phyloP scores from a whole-genome alignment of 2,888 invertebrate genomes.

The Phytoseiulus persimilis region DNA sequence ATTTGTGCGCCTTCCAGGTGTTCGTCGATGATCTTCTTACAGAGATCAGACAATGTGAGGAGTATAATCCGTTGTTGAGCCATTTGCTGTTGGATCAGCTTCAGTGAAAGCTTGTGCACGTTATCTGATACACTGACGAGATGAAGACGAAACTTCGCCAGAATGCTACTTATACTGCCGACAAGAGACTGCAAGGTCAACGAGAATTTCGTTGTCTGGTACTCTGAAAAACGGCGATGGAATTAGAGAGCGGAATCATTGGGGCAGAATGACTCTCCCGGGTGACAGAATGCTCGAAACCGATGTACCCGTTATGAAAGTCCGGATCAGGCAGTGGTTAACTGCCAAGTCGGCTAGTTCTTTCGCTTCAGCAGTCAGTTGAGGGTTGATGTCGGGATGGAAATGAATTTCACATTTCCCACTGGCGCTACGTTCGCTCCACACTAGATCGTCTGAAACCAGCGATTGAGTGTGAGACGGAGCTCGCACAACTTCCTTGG shows the following conservation, averaged over 20 bases:
- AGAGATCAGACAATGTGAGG: slow-evolving; percentile 11
- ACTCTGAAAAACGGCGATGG: not conserved
- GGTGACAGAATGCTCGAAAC: too few species aligned
- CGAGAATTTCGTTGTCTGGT: slow-evolving; percentile 1
- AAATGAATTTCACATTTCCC: slow-evolving; percentile 24
- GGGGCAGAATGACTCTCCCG: too few species aligned
- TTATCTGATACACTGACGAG: slow-evolving; percentile 11
- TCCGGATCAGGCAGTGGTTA: not conserved
- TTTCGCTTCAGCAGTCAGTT: slow-evolving; percentile 13
- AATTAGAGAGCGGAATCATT: not conserved
- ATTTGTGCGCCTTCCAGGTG: slow-evolving; percentile 20
- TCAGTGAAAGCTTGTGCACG: not conserved
- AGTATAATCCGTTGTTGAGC: slow-evolving; percentile 22
- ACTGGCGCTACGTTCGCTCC: not conserved
- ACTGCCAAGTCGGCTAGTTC: slow-evolving; percentile 8
- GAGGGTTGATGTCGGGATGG: slow-evolving; percentile 14
- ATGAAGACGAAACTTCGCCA: slow-evolving; percentile 14
- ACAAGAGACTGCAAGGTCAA: slow-evolving; percentile 15
- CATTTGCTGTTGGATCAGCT: slow-evolving; percentile 17
- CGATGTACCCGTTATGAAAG: not conserved
- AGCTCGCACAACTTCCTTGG: not conserved
- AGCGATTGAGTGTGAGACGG: not conserved
- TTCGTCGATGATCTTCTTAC: not conserved
- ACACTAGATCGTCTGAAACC: not conserved
- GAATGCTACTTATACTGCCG: not conserved